Evolutionary conservation across 35 echinoderm and acorn worm species (phyloP).

Genomic region (Apostichopus parvimensis): DNA sequence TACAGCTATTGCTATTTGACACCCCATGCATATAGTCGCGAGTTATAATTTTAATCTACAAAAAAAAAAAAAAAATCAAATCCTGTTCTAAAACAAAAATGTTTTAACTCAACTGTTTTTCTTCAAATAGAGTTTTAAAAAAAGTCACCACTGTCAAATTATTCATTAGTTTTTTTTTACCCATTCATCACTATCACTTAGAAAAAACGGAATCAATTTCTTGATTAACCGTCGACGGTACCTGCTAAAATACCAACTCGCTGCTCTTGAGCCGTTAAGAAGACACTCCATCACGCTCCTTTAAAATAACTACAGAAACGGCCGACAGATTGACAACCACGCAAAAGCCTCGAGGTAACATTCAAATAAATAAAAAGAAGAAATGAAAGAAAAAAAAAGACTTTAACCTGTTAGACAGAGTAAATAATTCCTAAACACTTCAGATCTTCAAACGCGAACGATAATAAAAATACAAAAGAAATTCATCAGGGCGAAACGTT

Average conservation of each 20-base stretch:
- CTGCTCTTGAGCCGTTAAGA: background rate
- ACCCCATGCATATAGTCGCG: too few relatives aligned
- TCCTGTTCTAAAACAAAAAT: too few relatives aligned
- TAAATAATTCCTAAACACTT: constrained; percentile 19
- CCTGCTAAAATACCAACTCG: background rate
- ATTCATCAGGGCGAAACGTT: background rate
- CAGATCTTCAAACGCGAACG: background rate
- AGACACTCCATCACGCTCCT: background rate
- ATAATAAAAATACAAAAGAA: background rate
- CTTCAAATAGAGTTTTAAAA: too few relatives aligned
- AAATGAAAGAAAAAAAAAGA: background rate
- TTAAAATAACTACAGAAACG: background rate
- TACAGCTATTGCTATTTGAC: too few relatives aligned
- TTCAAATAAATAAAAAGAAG: background rate
- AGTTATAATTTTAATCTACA: too few relatives aligned
- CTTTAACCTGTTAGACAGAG: constrained; percentile 28
- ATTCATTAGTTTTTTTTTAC: too few relatives aligned
- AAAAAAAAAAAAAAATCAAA: too few relatives aligned
- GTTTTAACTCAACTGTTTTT: too few relatives aligned
- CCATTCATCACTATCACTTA: too few relatives aligned
- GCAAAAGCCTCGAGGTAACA: constrained; percentile 3
- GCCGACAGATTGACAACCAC: constrained; percentile 11
- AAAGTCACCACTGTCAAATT: too few relatives aligned
- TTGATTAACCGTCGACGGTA: too few relatives aligned
- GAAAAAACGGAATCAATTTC: too few relatives aligned